Evolutionary conservation across 2,113 vertebrate species (phyloP).

Genomic region (Nycticryphes semicollaris): DNA sequence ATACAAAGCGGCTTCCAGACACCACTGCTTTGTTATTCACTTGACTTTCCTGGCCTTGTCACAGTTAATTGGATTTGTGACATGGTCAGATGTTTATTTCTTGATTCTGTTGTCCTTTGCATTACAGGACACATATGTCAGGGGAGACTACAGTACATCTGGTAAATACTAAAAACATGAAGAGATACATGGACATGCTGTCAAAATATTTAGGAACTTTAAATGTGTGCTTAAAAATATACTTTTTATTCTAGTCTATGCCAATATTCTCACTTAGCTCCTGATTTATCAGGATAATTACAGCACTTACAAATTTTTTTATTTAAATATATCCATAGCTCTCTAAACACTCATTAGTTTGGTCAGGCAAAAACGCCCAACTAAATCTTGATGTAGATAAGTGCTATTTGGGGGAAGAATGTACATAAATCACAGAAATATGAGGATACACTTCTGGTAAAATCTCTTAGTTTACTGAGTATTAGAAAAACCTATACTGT

Average conservation of each 20-base stretch:
- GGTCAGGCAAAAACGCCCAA: neutral
- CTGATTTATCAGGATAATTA: neutral
- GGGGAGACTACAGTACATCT: neutral
- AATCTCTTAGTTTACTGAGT: neutral
- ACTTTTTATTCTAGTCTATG: neutral
- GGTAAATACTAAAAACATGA: neutral
- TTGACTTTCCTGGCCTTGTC: constrained; percentile 49
- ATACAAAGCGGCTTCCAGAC: constrained; percentile 50
- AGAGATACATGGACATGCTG: neutral
- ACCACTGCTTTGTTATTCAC: constrained; percentile 25
- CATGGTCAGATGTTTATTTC: constrained; percentile 54
- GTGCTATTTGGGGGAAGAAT: neutral
- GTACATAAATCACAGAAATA: neutral
- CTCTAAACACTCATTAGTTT: neutral
- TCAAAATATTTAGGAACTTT: neutral
- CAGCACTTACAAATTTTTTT: neutral
- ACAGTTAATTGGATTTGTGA: constrained; percentile 62
- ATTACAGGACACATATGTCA: neutral
- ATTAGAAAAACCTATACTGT: neutral
- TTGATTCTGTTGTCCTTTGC: constrained; percentile 15
- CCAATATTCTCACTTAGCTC: neutral
- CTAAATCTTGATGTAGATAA: neutral
- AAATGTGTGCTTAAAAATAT: neutral
- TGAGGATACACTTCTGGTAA: neutral
- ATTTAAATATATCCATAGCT: neutral